phyloP scores from a whole-genome alignment of 2,113 vertebrate species.

The Gnathonemus echidnorhynchus region DNA sequence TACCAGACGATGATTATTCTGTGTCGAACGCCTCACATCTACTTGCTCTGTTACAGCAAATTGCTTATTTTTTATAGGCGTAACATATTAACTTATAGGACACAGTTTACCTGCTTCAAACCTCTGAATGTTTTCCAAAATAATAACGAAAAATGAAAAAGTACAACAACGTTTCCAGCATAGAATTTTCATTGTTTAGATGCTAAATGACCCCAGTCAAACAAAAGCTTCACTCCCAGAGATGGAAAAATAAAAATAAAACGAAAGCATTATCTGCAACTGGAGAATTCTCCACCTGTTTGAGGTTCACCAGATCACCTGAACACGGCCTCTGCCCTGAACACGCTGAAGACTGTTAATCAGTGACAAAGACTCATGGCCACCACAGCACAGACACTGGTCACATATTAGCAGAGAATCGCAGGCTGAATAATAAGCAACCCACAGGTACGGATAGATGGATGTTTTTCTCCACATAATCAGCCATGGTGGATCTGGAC shows the following conservation, averaged over 20 bases:
- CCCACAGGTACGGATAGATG: background rate
- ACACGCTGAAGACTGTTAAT: background rate
- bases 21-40: background rate
- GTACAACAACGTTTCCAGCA: background rate
- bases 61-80: background rate
- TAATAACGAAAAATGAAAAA: background rate
- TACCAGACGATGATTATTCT: background rate
- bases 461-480: background rate
- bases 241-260: background rate
- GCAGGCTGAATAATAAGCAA: background rate
- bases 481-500: background rate
- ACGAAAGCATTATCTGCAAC: background rate
- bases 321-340: background rate
- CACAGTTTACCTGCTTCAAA: background rate
- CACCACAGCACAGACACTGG: background rate
- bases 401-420: background rate
- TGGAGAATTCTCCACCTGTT: background rate
- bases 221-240: background rate
- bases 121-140: background rate
- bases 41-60: background rate
- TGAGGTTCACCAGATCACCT: background rate
- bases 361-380: background rate
- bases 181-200: background rate
- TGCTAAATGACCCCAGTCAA: background rate
- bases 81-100: background rate